A percentile compares a stretch with the other conserved stretches of the same genome.
phyloP scores from a whole-genome alignment of 2,113 vertebrate species.

The Limanda limanda region DNA sequence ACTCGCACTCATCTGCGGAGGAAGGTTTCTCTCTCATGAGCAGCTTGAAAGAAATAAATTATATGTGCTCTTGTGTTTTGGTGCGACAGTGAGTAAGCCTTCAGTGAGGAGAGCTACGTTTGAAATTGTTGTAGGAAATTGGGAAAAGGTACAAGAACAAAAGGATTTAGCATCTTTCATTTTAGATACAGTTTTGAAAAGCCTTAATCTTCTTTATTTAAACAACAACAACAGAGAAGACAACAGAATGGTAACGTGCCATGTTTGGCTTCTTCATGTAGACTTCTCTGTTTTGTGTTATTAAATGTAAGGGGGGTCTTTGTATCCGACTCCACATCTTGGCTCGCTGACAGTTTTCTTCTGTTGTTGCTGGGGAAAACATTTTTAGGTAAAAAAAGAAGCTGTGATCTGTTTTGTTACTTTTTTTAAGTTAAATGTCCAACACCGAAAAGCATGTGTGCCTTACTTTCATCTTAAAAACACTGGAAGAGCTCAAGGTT shows the following conservation, averaged over 20 bases:
- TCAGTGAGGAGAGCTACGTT: conserved; percentile 40
- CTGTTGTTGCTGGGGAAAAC: conserved; percentile 14
- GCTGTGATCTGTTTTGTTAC: background rate
- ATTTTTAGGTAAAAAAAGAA: conserved; percentile 15
- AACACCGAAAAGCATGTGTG: background rate
- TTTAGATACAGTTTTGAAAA: conserved; percentile 65
- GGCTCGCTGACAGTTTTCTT: conserved; percentile 10
- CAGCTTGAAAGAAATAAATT: conserved; percentile 43
- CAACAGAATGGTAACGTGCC: conserved; percentile 57
- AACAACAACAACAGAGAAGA: conserved; percentile 62
- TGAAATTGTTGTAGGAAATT: conserved; percentile 41
- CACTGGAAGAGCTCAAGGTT: conserved; percentile 3
- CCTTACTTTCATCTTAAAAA: conserved; percentile 32
- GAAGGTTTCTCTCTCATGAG: conserved; percentile 14
- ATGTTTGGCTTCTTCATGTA: conserved; percentile 67
- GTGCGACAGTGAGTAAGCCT: conserved; percentile 48
- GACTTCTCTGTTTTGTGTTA: conserved; percentile 48
- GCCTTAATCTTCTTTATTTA: conserved; percentile 70
- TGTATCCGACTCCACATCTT: conserved; percentile 36
- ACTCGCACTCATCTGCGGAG: conserved; percentile 15
- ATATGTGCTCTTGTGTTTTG: conserved; percentile 35
- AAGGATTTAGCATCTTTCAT: conserved; percentile 68
- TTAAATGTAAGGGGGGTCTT: conserved; percentile 56
- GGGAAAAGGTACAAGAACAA: conserved; percentile 59
- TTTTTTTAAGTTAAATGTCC: too few species aligned